phyloP scores from a whole-genome alignment of 2,797 vertebrate genomes.

The Acanthis flammea region DNA sequence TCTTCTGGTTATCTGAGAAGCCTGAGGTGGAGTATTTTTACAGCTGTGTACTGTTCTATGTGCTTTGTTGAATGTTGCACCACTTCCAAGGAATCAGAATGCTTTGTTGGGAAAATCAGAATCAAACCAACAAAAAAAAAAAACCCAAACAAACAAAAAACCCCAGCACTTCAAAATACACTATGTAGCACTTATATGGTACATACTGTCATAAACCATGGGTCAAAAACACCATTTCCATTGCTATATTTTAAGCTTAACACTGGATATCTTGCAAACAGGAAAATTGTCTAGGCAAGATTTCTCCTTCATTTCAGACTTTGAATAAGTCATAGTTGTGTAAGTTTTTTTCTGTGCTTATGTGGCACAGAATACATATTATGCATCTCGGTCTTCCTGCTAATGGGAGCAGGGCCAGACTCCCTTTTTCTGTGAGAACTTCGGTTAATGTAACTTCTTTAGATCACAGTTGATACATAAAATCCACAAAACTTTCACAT shows the following conservation, averaged over 20 bases:
- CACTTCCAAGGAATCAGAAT: neutral
- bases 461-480: neutral
- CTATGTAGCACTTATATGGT: neutral
- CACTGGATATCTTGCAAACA: neutral
- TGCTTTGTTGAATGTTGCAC: neutral
- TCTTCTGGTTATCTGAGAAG: neutral
- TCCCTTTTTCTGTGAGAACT: neutral
- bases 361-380: neutral
- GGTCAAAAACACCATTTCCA: neutral
- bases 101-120: neutral
- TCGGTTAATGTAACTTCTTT: neutral
- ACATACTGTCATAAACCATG: neutral
- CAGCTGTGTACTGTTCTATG: neutral
- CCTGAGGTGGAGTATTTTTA: neutral
- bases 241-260: neutral
- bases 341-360: neutral
- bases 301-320: neutral
- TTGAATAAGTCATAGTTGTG: neutral
- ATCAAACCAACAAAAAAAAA: neutral
- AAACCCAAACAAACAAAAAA: neutral
- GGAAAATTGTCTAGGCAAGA: neutral
- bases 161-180: neutral
- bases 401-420: neutral
- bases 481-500: neutral
- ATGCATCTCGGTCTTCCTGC: neutral